A percentile compares a stretch with the other conserved stretches of the same genome.
Conservation (phyloP, 2,113 vertebrate genomes). For the Alexandromys fortis region DNA sequence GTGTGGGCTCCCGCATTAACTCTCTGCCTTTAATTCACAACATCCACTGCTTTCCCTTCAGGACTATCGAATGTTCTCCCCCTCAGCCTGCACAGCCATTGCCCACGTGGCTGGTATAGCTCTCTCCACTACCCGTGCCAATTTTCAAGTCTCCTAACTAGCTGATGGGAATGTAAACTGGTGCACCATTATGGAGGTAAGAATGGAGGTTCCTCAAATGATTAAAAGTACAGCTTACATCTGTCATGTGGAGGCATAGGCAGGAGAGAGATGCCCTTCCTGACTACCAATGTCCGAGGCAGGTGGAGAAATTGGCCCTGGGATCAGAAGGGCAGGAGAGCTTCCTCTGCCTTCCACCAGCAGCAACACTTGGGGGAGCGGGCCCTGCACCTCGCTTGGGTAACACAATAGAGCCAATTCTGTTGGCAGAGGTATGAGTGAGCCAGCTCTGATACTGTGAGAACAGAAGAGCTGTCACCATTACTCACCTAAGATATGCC, state of each 20-base stretch:
- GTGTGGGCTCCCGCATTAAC: rapidly evolving
- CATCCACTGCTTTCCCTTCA: background rate
- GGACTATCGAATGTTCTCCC: background rate
- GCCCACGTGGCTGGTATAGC: background rate
- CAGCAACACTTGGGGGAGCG: no score
- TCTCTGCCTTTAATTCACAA: background rate
- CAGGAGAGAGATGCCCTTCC: no score
- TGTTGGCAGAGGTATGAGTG: no score
- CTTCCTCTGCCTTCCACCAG: no score
- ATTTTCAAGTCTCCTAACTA: background rate
- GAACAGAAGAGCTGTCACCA: no score
- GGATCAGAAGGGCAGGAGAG: no score
- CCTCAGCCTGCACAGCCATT: background rate
- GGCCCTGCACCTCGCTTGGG: no score
- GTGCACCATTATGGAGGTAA: background rate
- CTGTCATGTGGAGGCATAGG: no score
- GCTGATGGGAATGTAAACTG: background rate
- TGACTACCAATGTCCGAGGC: no score
- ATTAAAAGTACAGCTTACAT: background rate
- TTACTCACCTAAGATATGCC: no score
- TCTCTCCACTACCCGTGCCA: background rate
- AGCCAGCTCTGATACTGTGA: background rate
- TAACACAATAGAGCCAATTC: no score
- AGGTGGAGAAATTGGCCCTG: no score
- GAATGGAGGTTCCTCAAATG: background rate